These are phyloP conservation scores for Rhamphomyia laevipes DNA, from an alignment of 2,888 invertebrate genomes.

Conservation along the genomic window DNA sequence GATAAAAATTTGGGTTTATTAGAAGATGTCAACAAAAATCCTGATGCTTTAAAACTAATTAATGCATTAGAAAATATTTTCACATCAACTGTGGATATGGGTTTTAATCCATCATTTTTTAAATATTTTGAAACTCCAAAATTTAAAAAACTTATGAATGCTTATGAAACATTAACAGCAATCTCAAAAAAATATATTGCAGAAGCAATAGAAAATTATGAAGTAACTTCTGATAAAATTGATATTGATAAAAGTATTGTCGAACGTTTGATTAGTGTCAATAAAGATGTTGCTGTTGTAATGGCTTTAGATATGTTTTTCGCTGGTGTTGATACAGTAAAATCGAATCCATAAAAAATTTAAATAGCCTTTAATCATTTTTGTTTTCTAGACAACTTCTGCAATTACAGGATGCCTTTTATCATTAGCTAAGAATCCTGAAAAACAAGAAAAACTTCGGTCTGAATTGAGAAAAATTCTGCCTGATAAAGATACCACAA, in stretches of 20 bases:
- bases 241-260: conserved; percentile 45
- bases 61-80: conserved; percentile 11
- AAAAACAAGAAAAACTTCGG: conserved; percentile 47
- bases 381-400: conserved; percentile 24
- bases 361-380: neutral
- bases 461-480: conserved; percentile 40
- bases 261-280: conserved; percentile 49
- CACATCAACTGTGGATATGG: conserved; percentile 11
- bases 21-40: conserved; percentile 12
- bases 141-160: conserved; percentile 15
- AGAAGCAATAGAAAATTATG: conserved; percentile 23
- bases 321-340: conserved; percentile 62
- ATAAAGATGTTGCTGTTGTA: conserved; percentile 48
- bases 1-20: conserved; percentile 31
- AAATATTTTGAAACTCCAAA: conserved; percentile 15
- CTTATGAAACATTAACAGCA: conserved; percentile 19
- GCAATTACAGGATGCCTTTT: conserved; percentile 43
- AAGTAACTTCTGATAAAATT: conserved; percentile 19
- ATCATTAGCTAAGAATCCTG: conserved; percentile 46
- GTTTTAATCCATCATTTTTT: conserved; percentile 18
- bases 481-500: conserved; percentile 31
- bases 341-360: conserved; percentile 24
- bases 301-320: conserved; percentile 59
- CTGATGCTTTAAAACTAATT: conserved; percentile 5
- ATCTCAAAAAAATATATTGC: conserved; percentile 30